A percentile compares a stretch with the other conserved stretches of the same genome.
phyloP scores from a whole-genome alignment of 2,113 vertebrate genomes.

The Catagonus wagneri region DNA sequence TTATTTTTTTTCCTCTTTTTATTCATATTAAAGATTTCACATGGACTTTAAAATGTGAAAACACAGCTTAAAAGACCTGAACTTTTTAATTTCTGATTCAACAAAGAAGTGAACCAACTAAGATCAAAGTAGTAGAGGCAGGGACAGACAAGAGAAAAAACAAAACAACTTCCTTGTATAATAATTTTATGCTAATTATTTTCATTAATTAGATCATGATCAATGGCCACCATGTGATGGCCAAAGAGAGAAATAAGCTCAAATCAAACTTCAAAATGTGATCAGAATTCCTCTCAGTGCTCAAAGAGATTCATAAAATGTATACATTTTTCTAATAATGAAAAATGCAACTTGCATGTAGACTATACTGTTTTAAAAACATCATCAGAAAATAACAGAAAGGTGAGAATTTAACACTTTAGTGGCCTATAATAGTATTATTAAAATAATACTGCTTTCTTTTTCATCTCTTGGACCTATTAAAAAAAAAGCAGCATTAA shows the following conservation, averaged over 20 bases:
- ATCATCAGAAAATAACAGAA: not conserved
- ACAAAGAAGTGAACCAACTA: not conserved
- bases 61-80: not conserved
- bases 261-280: not conserved
- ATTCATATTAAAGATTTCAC: not conserved
- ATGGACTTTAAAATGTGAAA: not conserved
- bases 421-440: not conserved
- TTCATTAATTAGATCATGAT: constrained; percentile 9
- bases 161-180: not conserved
- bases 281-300: not conserved
- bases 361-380: not conserved
- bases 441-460: not conserved
- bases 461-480: not conserved
- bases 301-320: not conserved
- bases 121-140: not conserved
- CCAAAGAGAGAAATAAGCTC: not conserved
- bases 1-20: not conserved
- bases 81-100: not conserved
- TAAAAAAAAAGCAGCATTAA: not conserved
- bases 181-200: not conserved
- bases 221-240: not conserved
- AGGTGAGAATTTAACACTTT: not conserved
- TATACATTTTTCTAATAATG: not conserved
- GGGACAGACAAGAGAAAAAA: not conserved
- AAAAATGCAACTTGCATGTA: not conserved